These are phyloP conservation scores for Rhinichthys klamathensis DNA, from an alignment of 2,113 vertebrate species.

Conservation along the genomic window DNA sequence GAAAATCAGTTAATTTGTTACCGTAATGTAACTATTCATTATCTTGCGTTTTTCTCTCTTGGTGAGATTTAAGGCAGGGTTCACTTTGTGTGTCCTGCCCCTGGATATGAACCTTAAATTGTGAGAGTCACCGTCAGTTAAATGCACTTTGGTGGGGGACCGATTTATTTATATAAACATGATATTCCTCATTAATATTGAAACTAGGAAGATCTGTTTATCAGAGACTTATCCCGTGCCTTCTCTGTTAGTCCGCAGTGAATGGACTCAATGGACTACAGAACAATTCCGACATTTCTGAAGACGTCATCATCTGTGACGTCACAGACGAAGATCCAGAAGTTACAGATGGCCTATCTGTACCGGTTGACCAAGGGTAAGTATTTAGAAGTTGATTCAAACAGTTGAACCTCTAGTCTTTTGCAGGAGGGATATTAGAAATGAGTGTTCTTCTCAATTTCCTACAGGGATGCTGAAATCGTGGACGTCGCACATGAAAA, in stretches of 20 bases:
- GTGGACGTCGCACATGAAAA: constrained; percentile 85
- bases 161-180: constrained; percentile 25
- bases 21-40: background rate
- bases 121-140: constrained; percentile 10
- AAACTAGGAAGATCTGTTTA: background rate
- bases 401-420: background rate
- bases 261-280: constrained; percentile 74
- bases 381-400: background rate
- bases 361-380: constrained; percentile 66
- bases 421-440: background rate
- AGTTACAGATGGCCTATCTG: constrained; percentile 68
- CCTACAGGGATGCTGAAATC: constrained; percentile 85
- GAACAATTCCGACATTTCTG: constrained; percentile 80
- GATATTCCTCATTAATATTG: constrained; percentile 19
- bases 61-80: constrained; percentile 42
- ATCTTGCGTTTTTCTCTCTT: constrained; percentile 24
- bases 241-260: constrained; percentile 62
- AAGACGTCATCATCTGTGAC: constrained; percentile 94
- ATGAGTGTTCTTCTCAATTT: background rate
- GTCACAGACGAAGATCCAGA: constrained; percentile 82
- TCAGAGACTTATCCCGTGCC: constrained; percentile 1
- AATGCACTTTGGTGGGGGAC: constrained; percentile 33
- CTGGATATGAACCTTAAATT: constrained; percentile 35
- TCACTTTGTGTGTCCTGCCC: constrained; percentile 24
- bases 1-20: constrained; percentile 14